A percentile compares a stretch with the other conserved stretches of the same genome.
phyloP scores from a whole-genome alignment of 2,113 vertebrate species.

The Cyprinodon tularosa region DNA sequence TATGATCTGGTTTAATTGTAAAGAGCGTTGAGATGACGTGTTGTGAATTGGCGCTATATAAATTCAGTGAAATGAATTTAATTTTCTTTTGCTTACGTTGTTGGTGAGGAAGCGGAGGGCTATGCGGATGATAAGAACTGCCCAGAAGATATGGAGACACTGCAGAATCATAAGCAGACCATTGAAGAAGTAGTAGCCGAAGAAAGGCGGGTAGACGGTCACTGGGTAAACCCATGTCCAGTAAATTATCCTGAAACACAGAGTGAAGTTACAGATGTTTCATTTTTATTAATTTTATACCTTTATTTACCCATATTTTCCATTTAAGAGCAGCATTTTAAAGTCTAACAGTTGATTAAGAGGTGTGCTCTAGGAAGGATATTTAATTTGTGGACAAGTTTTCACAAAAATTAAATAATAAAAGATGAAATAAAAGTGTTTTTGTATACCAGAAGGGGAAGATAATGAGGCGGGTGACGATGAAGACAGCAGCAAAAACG shows the following conservation, averaged over 20 bases:
- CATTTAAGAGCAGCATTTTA: background rate
- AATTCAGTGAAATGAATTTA: no score
- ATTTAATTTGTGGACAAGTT: background rate
- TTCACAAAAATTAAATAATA: background rate
- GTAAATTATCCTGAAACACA: conserved; percentile 88
- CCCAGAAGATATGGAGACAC: conserved; percentile 94
- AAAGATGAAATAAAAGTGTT: background rate
- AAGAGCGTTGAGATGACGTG: no score
- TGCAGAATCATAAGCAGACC: conserved; percentile 88
- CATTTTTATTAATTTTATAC: background rate
- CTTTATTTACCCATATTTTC: background rate
- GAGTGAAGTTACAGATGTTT: background rate
- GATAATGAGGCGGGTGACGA: conserved; percentile 90
- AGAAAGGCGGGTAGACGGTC: conserved; percentile 89
- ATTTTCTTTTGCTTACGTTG: conserved; percentile 80
- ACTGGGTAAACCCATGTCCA: conserved; percentile 90
- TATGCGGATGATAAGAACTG: conserved; percentile 90
- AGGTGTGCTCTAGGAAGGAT: background rate
- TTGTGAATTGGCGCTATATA: no score
- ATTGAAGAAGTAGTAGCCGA: conserved; percentile 91
- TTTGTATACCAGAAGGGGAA: conserved; percentile 90
- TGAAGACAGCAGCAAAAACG: conserved; percentile 89
- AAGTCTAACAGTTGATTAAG: background rate
- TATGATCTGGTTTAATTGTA: no score
- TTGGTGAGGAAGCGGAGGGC: conserved; percentile 91